These are phyloP conservation scores for Calameuta filiformis DNA, from an alignment of 2,888 invertebrate genomes.

Conservation along the genomic window DNA sequence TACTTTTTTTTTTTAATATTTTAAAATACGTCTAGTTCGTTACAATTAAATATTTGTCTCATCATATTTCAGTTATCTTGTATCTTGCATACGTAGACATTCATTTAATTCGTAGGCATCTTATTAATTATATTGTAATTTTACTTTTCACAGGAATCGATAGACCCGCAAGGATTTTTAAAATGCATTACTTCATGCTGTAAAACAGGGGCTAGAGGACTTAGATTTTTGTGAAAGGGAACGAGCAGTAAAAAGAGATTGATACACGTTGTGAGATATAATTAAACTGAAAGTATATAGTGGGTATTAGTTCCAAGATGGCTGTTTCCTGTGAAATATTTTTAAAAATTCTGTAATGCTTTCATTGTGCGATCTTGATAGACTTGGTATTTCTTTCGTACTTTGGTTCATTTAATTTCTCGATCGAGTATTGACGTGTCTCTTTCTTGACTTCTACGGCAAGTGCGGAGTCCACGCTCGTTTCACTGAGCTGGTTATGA, in stretches of 20 bases:
- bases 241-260: neutral
- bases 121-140: neutral
- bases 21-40: too few relatives aligned
- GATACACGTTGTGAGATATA: neutral
- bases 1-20: neutral
- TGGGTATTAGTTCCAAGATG: neutral
- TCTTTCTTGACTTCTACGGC: neutral
- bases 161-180: neutral
- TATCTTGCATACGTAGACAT: too few relatives aligned
- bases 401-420: neutral
- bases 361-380: neutral
- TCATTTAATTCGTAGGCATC: too few relatives aligned
- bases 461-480: neutral
- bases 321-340: neutral
- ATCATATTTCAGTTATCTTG: too few relatives aligned
- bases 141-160: neutral
- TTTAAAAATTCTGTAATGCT: too few relatives aligned
- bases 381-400: neutral
- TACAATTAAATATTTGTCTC: too few relatives aligned
- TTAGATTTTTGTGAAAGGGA: neutral
- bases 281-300: neutral
- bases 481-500: neutral
- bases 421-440: neutral
- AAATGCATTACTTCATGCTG: neutral
- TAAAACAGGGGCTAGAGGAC: neutral